A percentile compares a stretch with the other conserved stretches of the same genome.
These are phyloP conservation scores for Hyposoter dolosus DNA, from an alignment of 2,888 invertebrate genomes.

Conservation along the genomic window DNA sequence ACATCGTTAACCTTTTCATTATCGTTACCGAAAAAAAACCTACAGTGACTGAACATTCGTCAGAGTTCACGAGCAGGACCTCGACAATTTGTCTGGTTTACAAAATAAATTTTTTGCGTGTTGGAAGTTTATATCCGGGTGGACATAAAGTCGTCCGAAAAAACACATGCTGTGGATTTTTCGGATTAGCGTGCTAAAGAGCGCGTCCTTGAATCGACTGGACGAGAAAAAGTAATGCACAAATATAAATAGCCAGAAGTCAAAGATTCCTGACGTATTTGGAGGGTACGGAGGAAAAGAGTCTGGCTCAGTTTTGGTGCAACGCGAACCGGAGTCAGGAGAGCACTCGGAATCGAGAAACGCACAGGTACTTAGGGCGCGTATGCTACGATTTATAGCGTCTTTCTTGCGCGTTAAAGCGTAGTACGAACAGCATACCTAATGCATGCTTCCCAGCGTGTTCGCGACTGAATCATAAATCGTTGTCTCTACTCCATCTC, in stretches of 20 bases:
- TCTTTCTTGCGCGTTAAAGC: conserved; percentile 81
- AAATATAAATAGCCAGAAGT: conserved; percentile 48
- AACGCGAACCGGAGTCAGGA: conserved; percentile 37
- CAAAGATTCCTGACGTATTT: conserved; percentile 35
- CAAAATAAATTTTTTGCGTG: background rate
- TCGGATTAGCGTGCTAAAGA: conserved; percentile 15
- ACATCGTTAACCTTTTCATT: background rate
- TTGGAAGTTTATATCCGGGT: background rate
- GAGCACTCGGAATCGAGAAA: conserved; percentile 58
- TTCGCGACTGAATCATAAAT: conserved; percentile 79
- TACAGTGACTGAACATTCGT: background rate
- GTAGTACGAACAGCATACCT: conserved; percentile 79
- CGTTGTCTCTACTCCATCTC: conserved; percentile 67
- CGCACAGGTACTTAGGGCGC: conserved; percentile 73
- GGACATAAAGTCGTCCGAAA: background rate
- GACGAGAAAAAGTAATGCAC: conserved; percentile 24
- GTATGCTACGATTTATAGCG: conserved; percentile 80
- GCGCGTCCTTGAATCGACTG: conserved; percentile 31
- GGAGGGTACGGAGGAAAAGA: conserved; percentile 7
- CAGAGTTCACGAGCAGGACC: background rate
- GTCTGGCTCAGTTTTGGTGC: conserved; percentile 56
- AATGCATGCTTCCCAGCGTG: conserved; percentile 74
- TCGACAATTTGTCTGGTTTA: background rate
- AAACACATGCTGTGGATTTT: conserved; percentile 27
- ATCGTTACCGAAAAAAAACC: background rate